A percentile compares a stretch with the other conserved stretches of the same genome.
Conservation (phyloP, 1,140 invertebrate genomes). For the Trachelipus rathkii region DNA sequence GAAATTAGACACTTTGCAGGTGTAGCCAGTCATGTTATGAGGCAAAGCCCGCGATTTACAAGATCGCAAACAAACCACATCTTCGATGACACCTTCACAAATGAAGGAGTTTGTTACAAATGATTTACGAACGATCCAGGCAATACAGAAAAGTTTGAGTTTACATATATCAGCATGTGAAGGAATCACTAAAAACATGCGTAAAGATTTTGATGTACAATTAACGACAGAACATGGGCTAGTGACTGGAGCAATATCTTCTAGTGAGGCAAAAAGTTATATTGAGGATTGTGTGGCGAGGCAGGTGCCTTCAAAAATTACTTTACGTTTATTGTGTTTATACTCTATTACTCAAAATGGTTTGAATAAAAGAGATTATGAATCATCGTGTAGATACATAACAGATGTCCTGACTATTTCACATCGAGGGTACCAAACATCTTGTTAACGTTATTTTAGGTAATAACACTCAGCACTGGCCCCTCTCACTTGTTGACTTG, state of each 20-base stretch:
- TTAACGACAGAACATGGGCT: conserved; percentile 24
- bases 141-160: conserved; percentile 24
- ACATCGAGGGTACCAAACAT: conserved; percentile 19
- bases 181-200: conserved; percentile 19
- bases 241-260: conserved; percentile 11
- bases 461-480: conserved; percentile 3
- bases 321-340: conserved; percentile 22
- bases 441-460: conserved; percentile 18
- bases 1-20: conserved; percentile 27
- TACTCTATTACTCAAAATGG: conserved; percentile 25
- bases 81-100: conserved; percentile 22
- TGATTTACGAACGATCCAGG: conserved; percentile 19
- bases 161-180: conserved; percentile 28
- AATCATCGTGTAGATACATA: conserved; percentile 5
- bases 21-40: conserved; percentile 11
- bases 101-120: conserved; percentile 24
- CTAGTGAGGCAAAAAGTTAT: conserved; percentile 24
- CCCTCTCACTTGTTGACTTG: background rate
- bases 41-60: conserved; percentile 24
- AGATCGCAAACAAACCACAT: conserved; percentile 11
- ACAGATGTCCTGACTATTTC: conserved; percentile 21
- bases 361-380: conserved; percentile 20
- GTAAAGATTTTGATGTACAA: conserved; percentile 27
- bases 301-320: conserved; percentile 21
- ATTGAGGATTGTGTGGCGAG: conserved; percentile 27